Evolutionary conservation across 2,888 invertebrate genomes (phyloP).

Genomic region (Ceramica pisi): DNA sequence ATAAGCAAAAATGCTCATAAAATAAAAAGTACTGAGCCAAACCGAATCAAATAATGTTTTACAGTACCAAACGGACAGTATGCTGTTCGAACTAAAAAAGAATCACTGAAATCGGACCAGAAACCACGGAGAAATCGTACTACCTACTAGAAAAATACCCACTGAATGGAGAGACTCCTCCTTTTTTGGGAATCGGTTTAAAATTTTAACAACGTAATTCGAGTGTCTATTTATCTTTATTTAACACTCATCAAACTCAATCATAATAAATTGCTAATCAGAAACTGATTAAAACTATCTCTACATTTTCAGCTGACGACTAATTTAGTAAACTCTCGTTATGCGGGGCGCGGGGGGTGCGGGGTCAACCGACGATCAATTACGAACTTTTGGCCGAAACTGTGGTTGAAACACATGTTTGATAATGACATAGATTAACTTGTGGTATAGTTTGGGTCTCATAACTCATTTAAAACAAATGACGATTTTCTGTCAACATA

Average conservation of each 20-base stretch:
- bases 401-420: slow-evolving; percentile 14
- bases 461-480: background rate
- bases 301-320: background rate
- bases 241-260: background rate
- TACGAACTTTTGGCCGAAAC: slow-evolving; percentile 12
- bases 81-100: too few species aligned
- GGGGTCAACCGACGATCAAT: slow-evolving; percentile 25
- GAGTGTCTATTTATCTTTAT: background rate
- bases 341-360: background rate
- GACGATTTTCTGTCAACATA: background rate
- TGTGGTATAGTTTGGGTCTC: background rate
- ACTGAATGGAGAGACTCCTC: too few species aligned
- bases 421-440: slow-evolving; percentile 2
- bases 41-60: too few species aligned
- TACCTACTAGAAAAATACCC: too few species aligned
- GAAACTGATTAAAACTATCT: slow-evolving; percentile 34
- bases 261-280: slow-evolving; percentile 4
- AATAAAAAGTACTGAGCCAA: too few species aligned
- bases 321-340: slow-evolving; percentile 35
- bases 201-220: too few species aligned
- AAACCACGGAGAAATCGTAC: too few species aligned
- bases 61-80: too few species aligned
- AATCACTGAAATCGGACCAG: too few species aligned
- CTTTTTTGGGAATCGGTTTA: too few species aligned
- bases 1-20: too few species aligned